Conservation (phyloP, 2,797 vertebrate species). For the Botia almorhae region DNA sequence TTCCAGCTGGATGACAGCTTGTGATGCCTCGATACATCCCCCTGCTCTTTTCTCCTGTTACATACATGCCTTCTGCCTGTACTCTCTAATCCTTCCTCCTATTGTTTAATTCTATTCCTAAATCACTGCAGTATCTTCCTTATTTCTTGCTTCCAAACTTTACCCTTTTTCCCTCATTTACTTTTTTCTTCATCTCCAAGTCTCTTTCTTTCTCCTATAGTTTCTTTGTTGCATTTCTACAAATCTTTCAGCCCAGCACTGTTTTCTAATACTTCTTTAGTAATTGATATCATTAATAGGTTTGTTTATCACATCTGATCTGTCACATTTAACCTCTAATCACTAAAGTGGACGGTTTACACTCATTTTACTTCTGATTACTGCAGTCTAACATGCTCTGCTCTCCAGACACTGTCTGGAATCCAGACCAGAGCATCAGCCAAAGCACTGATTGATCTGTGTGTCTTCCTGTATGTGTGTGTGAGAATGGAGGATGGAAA, state of each 20-base stretch:
- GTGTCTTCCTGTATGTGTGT: constrained; percentile 26
- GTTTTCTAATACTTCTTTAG: neutral
- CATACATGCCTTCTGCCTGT: constrained; percentile 35
- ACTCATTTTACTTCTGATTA: constrained; percentile 3
- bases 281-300: neutral
- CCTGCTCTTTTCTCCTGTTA: constrained; percentile 45
- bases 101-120: constrained; percentile 37
- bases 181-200: constrained; percentile 52
- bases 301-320: constrained; percentile 14
- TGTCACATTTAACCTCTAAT: neutral
- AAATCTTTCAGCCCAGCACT: constrained; percentile 5
- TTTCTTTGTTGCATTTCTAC: constrained; percentile 1
- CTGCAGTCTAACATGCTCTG: neutral
- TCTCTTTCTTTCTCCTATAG: constrained; percentile 20
- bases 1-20: constrained; percentile 51
- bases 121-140: constrained; percentile 38
- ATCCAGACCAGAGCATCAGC: neutral
- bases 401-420: constrained; percentile 3
- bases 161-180: neutral
- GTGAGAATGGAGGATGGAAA: constrained; percentile 26
- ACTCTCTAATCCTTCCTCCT: constrained; percentile 19
- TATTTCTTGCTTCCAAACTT: constrained; percentile 19
- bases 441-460: constrained; percentile 41
- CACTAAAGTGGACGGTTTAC: neutral
- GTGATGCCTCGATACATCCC: constrained; percentile 40